These are phyloP conservation scores for Rhabdophis nuchalis DNA, from an alignment of 2,797 vertebrate species.

Conservation along the genomic window DNA sequence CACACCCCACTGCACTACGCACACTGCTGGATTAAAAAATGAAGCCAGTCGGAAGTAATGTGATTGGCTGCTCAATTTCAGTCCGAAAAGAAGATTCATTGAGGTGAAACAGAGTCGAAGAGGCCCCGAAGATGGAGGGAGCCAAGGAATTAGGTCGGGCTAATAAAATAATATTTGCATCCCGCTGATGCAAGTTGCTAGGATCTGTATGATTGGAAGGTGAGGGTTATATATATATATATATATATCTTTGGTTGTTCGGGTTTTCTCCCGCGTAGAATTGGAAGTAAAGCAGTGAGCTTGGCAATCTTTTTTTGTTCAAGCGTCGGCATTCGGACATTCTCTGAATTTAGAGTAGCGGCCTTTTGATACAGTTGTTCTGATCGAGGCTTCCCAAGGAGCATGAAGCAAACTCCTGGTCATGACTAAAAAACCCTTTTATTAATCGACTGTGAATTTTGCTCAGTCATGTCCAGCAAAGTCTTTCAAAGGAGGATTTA, in stretches of 20 bases:
- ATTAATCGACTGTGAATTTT: too few relatives aligned
- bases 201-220: background rate
- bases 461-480: too few relatives aligned
- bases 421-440: too few relatives aligned
- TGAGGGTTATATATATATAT: background rate
- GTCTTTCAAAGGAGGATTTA: too few relatives aligned
- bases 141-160: constrained; percentile 50
- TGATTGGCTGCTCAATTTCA: constrained; percentile 64
- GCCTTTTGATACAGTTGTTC: background rate
- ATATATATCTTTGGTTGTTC: too few relatives aligned
- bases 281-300: background rate
- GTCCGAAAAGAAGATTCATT: constrained; percentile 68
- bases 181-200: constrained; percentile 38
- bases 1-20: too few relatives aligned
- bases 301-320: background rate
- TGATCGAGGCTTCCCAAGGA: too few relatives aligned
- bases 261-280: too few relatives aligned
- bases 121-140: constrained; percentile 45
- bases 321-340: background rate
- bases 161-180: constrained; percentile 56
- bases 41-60: constrained; percentile 61
- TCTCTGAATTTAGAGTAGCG: background rate
- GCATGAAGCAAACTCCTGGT: too few relatives aligned
- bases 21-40: constrained; percentile 43
- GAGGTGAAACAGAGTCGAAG: constrained; percentile 59